phyloP scores from a whole-genome alignment of 2,797 vertebrate species.

The Alfaro cultratus region DNA sequence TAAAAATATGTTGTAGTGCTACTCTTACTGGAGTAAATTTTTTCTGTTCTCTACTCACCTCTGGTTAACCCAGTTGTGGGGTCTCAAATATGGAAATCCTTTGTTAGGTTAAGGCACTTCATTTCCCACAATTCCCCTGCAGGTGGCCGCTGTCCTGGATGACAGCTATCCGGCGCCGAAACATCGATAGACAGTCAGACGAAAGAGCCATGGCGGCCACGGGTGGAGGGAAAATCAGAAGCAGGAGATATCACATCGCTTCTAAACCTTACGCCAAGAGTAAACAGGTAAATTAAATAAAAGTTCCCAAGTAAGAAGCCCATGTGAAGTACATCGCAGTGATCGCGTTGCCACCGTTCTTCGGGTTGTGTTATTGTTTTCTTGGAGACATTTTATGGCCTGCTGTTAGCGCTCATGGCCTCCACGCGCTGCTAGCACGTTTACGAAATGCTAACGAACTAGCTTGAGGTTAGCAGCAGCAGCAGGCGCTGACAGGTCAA shows the following conservation, averaged over 20 bases:
- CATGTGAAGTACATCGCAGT: not conserved
- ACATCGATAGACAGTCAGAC: slow-evolving; percentile 76
- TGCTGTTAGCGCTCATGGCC: slow-evolving; percentile 78
- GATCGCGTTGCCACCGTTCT: slow-evolving; percentile 25
- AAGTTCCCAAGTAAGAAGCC: slow-evolving; percentile 4
- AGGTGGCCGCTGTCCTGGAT: slow-evolving; percentile 62
- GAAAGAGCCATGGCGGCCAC: slow-evolving; percentile 86
- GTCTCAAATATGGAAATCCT: slow-evolving; percentile 25
- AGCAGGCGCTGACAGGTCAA: slow-evolving; percentile 59
- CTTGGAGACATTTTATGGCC: slow-evolving; percentile 81
- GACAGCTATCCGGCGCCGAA: slow-evolving; percentile 84
- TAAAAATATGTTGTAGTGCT: not conserved
- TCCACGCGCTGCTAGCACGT: slow-evolving; percentile 78
- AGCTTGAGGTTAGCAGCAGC: slow-evolving; percentile 45
- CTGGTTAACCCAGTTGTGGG: not conserved
- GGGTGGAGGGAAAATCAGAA: slow-evolving; percentile 90
- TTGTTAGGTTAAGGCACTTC: slow-evolving; percentile 62
- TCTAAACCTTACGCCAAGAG: slow-evolving; percentile 87
- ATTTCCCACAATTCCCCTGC: slow-evolving; percentile 71
- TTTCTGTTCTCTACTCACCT: not conserved
- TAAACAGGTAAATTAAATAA: slow-evolving; percentile 79
- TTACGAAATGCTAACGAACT: slow-evolving; percentile 57
- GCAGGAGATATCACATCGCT: slow-evolving; percentile 84
- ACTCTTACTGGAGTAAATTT: not conserved
- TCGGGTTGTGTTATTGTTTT: slow-evolving; percentile 75